phyloP scores from a whole-genome alignment of 2,113 vertebrate genomes.

The Prionailurus bengalensis region DNA sequence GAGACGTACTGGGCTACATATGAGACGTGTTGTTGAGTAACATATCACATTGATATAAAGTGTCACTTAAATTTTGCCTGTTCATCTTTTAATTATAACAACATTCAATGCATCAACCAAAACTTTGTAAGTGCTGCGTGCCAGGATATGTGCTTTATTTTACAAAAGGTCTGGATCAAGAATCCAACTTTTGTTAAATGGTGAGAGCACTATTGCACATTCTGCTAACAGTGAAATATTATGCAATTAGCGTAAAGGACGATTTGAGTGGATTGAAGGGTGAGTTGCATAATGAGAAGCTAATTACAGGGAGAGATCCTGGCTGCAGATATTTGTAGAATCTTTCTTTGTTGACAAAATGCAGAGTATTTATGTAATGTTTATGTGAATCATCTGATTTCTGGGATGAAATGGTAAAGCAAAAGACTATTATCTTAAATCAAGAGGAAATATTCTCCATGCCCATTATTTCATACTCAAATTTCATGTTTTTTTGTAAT shows the following conservation, averaged over 20 bases:
- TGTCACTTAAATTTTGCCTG: neutral
- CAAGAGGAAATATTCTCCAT: conserved; percentile 20
- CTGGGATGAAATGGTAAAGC: neutral
- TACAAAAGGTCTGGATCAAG: conserved; percentile 72
- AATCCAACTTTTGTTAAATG: conserved; percentile 66
- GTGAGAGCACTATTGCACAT: conserved; percentile 52
- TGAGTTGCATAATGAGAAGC: conserved; percentile 84
- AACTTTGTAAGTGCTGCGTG: neutral
- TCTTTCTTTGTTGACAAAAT: conserved; percentile 81
- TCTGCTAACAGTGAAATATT: conserved; percentile 84
- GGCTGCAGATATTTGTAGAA: conserved; percentile 73
- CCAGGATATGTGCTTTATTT: conserved; percentile 19
- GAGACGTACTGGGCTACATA: neutral
- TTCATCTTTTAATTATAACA: neutral
- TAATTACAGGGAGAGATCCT: conserved; percentile 83
- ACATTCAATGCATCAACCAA: neutral
- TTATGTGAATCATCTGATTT: conserved; percentile 72
- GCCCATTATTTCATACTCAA: conserved; percentile 55
- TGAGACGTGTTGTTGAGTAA: neutral
- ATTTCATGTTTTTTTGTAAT: conserved; percentile 43
- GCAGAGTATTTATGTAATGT: conserved; percentile 82
- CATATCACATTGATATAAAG: neutral
- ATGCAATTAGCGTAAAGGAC: conserved; percentile 83
- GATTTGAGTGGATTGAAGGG: conserved; percentile 83
- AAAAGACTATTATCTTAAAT: conserved; percentile 51